Evolutionary conservation across 2,888 invertebrate species (phyloP), one percentile per base, ranked within the genome.

Genomic region (Pocota personata): DNA sequence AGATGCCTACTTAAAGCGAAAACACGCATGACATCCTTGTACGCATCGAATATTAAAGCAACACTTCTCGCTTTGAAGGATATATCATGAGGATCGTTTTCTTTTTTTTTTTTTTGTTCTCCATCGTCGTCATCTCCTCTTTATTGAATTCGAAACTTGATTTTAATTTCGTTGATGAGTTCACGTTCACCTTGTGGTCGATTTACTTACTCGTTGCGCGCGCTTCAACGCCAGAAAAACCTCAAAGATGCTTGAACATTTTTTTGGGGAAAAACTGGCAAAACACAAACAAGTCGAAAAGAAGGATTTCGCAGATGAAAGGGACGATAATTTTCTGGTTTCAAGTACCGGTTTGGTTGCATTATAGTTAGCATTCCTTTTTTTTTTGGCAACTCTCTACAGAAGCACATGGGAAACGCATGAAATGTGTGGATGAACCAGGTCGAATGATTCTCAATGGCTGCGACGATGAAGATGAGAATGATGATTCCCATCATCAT

Each of bases 111-210:
- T 52, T 32, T 57, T 40, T 55, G 37, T 24, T 52, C 16, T 12
- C 8, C 35, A 10, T 43, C 58, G 19, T 43, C 52, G 4, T 27
- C 24, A 43, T 62, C 43, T 62, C 27, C 32, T 62, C 66, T 66
- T 86, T 86, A 86, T 76, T 79, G 80, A 86, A 86, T 86, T 82
- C 55, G 55, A 86, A 86, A 86, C 86, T 82, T 72, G 86, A 86
- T 77, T 86, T 86, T 76, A 86, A 82, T 82, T 86, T 77, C 71
- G 86, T 67, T 86, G 86, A 86, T 86, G 86, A 86, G 86, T 86
- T 82, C 72, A 72, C 76, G 82, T 48, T 86, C 86, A 86, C 82
- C 86, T 86, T 86, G 86, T 82, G 76, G 75, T 82, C 82, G 76
- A 82, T 82, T 86, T 80, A 86, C 76, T 86, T 86, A 72, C 76